These are phyloP conservation scores for Limnephilus auricula DNA, from an alignment of 2,888 invertebrate genomes.

Conservation along the genomic window DNA sequence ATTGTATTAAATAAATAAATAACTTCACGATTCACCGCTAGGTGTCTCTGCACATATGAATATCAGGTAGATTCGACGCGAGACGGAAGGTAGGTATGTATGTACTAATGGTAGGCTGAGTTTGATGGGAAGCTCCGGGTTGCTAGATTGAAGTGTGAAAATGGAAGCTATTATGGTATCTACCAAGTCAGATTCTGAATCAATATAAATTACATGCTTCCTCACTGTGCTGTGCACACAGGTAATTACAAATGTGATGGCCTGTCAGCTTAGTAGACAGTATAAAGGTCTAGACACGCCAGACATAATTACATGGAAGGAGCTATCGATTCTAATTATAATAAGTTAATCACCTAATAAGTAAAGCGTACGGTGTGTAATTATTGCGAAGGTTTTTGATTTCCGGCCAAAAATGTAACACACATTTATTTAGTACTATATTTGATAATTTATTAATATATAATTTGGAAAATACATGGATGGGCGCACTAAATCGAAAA, in stretches of 20 bases:
- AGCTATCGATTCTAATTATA: background rate
- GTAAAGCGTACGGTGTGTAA: background rate
- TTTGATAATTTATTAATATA: too few relatives aligned
- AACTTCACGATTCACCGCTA: background rate
- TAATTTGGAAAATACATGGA: too few relatives aligned
- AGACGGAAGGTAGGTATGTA: background rate
- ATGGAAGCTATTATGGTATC: background rate
- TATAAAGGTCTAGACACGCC: background rate
- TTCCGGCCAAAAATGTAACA: background rate
- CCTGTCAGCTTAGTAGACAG: background rate
- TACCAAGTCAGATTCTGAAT: background rate
- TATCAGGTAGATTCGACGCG: background rate
- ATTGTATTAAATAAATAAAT: background rate
- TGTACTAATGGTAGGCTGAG: background rate
- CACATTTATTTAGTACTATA: too few relatives aligned
- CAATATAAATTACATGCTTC: background rate
- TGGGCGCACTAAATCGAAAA: too few relatives aligned
- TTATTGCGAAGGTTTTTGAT: background rate
- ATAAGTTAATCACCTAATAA: background rate
- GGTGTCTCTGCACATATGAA: background rate
- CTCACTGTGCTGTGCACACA: background rate
- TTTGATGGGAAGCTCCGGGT: background rate
- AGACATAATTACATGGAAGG: background rate
- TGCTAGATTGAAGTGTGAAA: background rate
- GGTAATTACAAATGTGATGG: background rate